Conservation (phyloP, 2,888 invertebrate species). For the Nemotelus pantherinus region DNA sequence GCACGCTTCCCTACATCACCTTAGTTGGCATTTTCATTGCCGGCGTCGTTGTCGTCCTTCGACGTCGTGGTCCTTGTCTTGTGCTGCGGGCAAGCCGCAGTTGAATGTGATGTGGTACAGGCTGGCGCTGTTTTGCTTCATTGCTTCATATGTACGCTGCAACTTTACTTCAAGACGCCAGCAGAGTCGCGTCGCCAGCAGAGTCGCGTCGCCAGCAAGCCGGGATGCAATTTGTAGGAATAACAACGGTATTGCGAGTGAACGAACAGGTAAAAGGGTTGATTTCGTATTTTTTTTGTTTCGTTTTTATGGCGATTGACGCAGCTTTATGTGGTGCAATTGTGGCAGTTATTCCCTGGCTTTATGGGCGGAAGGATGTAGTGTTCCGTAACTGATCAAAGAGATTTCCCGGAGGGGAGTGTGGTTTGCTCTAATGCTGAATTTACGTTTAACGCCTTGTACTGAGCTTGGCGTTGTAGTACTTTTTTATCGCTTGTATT, state of each 20-base stretch:
- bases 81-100: constrained; percentile 10
- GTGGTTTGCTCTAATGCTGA: too few species aligned
- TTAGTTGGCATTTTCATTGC: constrained; percentile 21
- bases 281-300: not conserved
- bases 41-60: not conserved
- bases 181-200: not conserved
- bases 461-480: too few species aligned
- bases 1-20: constrained; percentile 31
- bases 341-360: constrained; percentile 9
- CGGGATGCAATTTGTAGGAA: constrained; percentile 29
- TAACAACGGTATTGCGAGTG: constrained; percentile 8
- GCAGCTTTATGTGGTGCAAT: constrained; percentile 32
- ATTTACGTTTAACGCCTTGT: too few species aligned
- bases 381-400: constrained; percentile 7
- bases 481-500: too few species aligned
- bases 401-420: too few species aligned
- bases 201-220: not conserved
- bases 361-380: not conserved
- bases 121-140: not conserved
- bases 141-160: not conserved
- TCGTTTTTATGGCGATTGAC: constrained; percentile 9
- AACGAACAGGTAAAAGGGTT: constrained; percentile 22
- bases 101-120: constrained; percentile 14
- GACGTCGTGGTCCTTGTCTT: too few species aligned
- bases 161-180: not conserved